Evolutionary conservation across 2,797 vertebrate genomes (phyloP).

Genomic region (Bufotes viridis): DNA sequence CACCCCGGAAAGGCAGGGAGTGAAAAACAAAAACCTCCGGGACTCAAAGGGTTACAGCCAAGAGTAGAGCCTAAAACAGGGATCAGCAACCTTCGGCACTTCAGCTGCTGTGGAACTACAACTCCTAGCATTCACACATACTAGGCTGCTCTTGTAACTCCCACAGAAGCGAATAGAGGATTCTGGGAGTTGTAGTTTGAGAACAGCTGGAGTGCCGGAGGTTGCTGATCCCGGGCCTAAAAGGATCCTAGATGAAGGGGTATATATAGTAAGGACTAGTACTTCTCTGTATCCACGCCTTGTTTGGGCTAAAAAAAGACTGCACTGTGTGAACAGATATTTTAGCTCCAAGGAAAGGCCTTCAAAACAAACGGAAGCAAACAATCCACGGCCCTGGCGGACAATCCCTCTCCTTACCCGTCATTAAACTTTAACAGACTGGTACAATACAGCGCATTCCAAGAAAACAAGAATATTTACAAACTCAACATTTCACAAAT

Average conservation of each 20-base stretch:
- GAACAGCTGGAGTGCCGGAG: no score
- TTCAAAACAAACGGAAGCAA: not conserved
- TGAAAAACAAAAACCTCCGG: no score
- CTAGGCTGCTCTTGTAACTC: no score
- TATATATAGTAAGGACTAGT: not conserved
- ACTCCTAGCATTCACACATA: no score
- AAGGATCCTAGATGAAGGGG: not conserved
- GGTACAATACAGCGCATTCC: not conserved
- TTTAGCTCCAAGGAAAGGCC: not conserved
- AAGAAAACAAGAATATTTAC: not conserved
- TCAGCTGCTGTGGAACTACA: no score
- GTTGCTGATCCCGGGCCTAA: no score
- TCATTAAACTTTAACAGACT: constrained; percentile 8
- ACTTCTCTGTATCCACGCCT: not conserved
- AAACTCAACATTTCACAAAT: not conserved
- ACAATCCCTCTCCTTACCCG: not conserved
- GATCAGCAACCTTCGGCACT: no score
- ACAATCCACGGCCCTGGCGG: not conserved
- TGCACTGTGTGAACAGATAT: not conserved
- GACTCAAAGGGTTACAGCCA: no score
- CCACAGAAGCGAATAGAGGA: no score
- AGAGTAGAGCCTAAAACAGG: no score
- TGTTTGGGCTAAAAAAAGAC: not conserved
- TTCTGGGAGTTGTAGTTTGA: no score
- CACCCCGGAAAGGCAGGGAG: no score